Evolutionary conservation across 2,888 invertebrate species (phyloP).

Genomic region (Timema podura): DNA sequence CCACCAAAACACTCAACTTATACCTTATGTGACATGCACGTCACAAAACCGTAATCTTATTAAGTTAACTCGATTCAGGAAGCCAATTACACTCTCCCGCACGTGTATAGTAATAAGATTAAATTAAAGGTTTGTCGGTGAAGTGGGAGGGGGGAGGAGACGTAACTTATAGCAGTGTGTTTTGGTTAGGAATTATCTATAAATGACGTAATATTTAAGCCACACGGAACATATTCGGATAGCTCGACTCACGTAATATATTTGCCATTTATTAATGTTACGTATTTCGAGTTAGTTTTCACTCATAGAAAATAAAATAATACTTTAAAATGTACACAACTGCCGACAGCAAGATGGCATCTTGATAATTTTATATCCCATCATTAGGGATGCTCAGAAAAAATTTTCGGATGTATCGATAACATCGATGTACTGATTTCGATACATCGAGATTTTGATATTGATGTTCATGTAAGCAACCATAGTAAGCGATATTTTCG

Average conservation of each 20-base stretch:
- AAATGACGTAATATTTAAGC: slow-evolving; percentile 15
- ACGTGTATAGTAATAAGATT: slow-evolving; percentile 66
- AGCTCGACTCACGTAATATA: slow-evolving; percentile 25
- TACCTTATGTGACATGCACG: slow-evolving; percentile 47
- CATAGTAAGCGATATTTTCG: too few relatives aligned
- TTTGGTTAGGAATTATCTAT: slow-evolving; percentile 51
- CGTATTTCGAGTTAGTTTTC: slow-evolving; percentile 10
- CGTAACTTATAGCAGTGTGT: slow-evolving; percentile 55
- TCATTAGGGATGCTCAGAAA: slow-evolving; percentile 20
- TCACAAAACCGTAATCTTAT: slow-evolving; percentile 65
- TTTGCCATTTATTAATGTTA: slow-evolving; percentile 21
- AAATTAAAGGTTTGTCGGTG: slow-evolving; percentile 60
- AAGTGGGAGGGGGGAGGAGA: slow-evolving; percentile 55
- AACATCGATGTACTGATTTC: too few relatives aligned
- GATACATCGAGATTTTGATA: too few relatives aligned
- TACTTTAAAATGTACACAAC: slow-evolving; percentile 18
- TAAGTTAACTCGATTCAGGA: slow-evolving; percentile 76
- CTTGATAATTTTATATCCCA: slow-evolving; percentile 32
- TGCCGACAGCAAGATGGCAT: slow-evolving; percentile 59
- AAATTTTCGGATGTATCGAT: too few relatives aligned
- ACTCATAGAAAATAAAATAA: slow-evolving; percentile 5
- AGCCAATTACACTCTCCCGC: slow-evolving; percentile 61
- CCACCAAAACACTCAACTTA: slow-evolving; percentile 57
- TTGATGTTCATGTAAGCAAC: too few relatives aligned
- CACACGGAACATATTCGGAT: slow-evolving; percentile 11